Evolutionary conservation across 2,888 invertebrate species (phyloP), one percentile per base, ranked within the genome.

Genomic region (Scelioninae gen. 2): DNA sequence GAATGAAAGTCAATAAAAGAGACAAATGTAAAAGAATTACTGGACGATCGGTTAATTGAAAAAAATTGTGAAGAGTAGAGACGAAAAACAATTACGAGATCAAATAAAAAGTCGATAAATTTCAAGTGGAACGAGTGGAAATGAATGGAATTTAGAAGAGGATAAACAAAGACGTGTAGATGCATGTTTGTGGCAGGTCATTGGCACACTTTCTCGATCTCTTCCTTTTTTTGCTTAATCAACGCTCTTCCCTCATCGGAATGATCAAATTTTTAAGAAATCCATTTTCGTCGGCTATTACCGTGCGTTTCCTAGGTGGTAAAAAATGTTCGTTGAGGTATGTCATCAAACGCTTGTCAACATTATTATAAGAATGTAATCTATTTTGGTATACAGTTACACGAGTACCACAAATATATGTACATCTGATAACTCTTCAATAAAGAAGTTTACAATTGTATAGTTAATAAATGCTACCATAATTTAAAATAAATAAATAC

Each of bases 201-300:
- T 75, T 82, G 84, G 78, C 84, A 82, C 81, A 84, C 85, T 85
- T 85, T 82, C 81, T 75, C 76, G 75, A 79, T 78, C 74, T 77
- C 71, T 78, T 79, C 78, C 73, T 78, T 79, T 78, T 63, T 64
- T 45, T 57, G 61, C 65, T 69, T 65, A 52, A 73, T 74, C 61
- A 64, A 52, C 43, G 48, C 55, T 60, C 45, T 55, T 60, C 15
- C 28, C 60, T 57, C 50, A 64, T 67, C 65, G 63, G 64, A 69
- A 69, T 58, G 33, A 25, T 46, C 53, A 65, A 64, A 46, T 37
- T 52, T 58, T 57, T 58, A 45, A 41, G n/a, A 28, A 60, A 41
- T 15, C 9, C 13, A 22, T 52, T 63, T 48, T 58, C 9, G 4
- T 60, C n/a, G n/a, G n/a, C n/a, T n/a, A n/a, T n/a, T n/a, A n/a